phyloP scores from a whole-genome alignment of 35 echinoderm and acorn worm genomes.

The Apostichopus parvimensis region DNA sequence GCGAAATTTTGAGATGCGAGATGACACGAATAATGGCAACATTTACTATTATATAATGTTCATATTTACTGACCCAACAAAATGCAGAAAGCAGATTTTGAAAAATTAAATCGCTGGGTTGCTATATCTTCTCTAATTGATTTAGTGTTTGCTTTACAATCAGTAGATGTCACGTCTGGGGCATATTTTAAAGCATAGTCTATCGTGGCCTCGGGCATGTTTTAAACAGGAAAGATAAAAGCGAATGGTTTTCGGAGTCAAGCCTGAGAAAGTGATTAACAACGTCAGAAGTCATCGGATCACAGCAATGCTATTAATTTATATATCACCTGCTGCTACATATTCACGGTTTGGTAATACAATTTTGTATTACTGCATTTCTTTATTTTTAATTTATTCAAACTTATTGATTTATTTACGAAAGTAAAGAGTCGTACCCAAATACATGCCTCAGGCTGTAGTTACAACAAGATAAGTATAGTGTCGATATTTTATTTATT shows the following conservation, averaged over 20 bases:
- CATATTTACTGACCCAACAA: no score
- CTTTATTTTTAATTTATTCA: background rate
- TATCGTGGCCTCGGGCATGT: background rate
- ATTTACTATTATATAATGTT: no score
- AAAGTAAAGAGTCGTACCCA: background rate
- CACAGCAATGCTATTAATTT: background rate
- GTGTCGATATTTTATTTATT: background rate
- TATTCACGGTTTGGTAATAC: background rate
- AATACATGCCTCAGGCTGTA: background rate
- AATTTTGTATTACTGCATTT: background rate
- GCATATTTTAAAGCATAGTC: background rate
- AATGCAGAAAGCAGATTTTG: no score
- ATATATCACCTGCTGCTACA: background rate
- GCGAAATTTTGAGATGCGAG: no score
- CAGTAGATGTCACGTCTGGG: background rate
- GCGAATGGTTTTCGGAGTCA: no score
- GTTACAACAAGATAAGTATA: background rate
- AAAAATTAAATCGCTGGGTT: background rate
- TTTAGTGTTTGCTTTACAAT: background rate
- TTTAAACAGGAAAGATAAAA: background rate
- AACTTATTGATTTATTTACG: background rate
- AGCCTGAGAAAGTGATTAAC: no score
- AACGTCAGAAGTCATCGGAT: no score
- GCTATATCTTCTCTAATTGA: background rate
- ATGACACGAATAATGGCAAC: no score